A percentile compares a stretch with the other conserved stretches of the same genome.
These are phyloP conservation scores for Diarsia dahlii DNA, from an alignment of 2,888 invertebrate genomes.

Conservation along the genomic window DNA sequence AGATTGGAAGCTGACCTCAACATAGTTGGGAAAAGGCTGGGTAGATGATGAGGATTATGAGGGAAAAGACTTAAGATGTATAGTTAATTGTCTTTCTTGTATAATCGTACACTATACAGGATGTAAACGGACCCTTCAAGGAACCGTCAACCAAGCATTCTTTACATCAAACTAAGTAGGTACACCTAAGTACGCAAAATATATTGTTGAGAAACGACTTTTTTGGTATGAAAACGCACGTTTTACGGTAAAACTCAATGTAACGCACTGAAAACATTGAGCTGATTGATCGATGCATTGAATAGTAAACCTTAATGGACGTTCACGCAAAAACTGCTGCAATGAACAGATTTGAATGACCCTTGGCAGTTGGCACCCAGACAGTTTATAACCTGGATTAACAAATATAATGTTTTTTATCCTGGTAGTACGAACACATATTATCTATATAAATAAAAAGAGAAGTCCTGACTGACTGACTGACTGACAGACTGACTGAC, in stretches of 20 bases:
- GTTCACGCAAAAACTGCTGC: not conserved
- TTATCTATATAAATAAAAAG: too few relatives aligned
- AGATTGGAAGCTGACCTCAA: not conserved
- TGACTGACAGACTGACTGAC: too few relatives aligned
- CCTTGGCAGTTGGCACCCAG: not conserved
- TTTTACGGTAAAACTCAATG: too few relatives aligned
- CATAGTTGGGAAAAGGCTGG: not conserved
- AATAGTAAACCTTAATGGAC: too few relatives aligned
- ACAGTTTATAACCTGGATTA: not conserved
- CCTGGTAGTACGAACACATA: not conserved
- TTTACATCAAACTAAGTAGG: too few relatives aligned
- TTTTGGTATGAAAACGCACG: too few relatives aligned
- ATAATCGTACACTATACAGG: not conserved
- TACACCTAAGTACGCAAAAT: too few relatives aligned
- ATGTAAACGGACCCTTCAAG: not conserved
- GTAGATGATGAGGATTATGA: not conserved
- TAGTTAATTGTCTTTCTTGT: not conserved
- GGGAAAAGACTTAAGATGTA: not conserved
- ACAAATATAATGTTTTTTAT: not conserved
- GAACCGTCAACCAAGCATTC: not conserved
- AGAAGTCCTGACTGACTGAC: too few relatives aligned
- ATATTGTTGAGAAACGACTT: too few relatives aligned
- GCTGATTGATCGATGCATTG: too few relatives aligned
- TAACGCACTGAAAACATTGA: too few relatives aligned
- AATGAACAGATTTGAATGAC: not conserved